These are phyloP conservation scores for Apteryx owenii DNA, from an alignment of 2,113 vertebrate genomes.

Conservation along the genomic window DNA sequence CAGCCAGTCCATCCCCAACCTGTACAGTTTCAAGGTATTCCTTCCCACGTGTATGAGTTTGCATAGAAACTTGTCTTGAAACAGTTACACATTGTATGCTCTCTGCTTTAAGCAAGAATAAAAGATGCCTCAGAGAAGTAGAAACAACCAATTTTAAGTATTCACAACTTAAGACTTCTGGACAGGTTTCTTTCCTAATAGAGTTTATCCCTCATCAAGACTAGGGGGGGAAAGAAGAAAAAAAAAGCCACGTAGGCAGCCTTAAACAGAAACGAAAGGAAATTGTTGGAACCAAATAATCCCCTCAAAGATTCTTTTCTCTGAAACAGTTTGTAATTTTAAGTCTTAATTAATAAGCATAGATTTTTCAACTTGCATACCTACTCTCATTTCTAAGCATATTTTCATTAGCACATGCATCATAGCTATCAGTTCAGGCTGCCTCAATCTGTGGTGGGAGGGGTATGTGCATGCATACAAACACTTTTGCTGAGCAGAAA, in stretches of 20 bases:
- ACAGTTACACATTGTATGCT: not conserved
- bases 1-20: not conserved
- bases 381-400: not conserved
- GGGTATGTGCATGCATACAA: not conserved
- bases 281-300: too few species aligned
- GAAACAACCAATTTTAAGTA: not conserved
- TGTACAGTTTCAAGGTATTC: not conserved
- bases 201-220: not conserved
- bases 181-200: not conserved
- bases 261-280: not conserved
- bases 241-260: not conserved
- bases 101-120: not conserved
- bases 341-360: not conserved
- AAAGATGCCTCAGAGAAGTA: accelerated
- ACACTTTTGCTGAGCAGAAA: not conserved
- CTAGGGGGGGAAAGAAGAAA: not conserved
- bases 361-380: not conserved
- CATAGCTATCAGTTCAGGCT: not conserved
- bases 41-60: not conserved
- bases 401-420: not conserved
- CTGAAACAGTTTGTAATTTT: not conserved
- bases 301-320: not conserved
- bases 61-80: not conserved
- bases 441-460: not conserved
- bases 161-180: not conserved